Conservation (phyloP, 2,113 vertebrate genomes). For the Baryphthengus martii region DNA sequence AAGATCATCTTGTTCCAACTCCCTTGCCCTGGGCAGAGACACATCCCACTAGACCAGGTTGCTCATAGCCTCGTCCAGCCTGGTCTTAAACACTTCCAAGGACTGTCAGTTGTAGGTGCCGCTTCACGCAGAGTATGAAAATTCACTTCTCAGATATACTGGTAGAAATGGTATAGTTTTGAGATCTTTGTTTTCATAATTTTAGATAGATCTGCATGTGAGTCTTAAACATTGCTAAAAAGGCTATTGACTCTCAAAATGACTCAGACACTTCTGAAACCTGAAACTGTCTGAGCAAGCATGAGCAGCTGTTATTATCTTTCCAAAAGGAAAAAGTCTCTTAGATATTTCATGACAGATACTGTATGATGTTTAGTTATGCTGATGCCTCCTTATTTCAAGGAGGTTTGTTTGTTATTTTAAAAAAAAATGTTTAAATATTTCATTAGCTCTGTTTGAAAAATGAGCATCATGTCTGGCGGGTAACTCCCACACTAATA, state of each 20-base stretch:
- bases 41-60: too few species aligned
- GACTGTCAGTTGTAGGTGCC: too few species aligned
- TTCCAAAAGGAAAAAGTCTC: not conserved
- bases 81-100: too few species aligned
- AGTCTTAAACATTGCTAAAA: not conserved
- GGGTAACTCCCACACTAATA: not conserved
- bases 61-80: too few species aligned
- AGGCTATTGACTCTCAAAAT: not conserved
- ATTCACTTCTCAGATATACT: too few species aligned
- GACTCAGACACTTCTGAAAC: not conserved
- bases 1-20: too few species aligned
- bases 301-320: not conserved
- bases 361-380: not conserved
- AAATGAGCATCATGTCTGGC: not conserved
- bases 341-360: not conserved
- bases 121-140: too few species aligned
- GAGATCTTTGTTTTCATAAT: not conserved
- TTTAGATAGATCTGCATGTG: accelerated
- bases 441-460: not conserved
- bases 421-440: not conserved
- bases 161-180: too few species aligned
- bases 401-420: not conserved
- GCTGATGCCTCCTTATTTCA: not conserved
- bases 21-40: too few species aligned
- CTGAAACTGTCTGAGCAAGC: not conserved